Conservation (phyloP, 1,140 invertebrate species). For the Paramacrobiotus metropolitanus region DNA sequence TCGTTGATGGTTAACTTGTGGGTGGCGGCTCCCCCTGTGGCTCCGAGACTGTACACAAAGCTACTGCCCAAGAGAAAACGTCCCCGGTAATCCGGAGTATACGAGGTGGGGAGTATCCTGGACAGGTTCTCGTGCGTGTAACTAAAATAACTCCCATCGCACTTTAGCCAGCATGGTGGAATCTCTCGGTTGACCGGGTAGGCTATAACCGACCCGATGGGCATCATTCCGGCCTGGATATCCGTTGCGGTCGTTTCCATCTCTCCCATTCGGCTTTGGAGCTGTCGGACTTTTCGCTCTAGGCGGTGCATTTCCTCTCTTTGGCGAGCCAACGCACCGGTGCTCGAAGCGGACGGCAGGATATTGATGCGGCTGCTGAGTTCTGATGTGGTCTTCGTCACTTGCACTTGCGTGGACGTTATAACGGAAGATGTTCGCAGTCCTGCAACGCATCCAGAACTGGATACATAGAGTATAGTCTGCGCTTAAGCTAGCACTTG, state of each 20-base stretch:
- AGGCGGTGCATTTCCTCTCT: no score
- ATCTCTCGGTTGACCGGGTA: no score
- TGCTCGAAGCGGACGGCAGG: not conserved
- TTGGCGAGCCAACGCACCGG: not conserved
- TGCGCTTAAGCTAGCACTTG: no score
- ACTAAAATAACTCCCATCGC: no score
- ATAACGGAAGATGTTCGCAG: not conserved
- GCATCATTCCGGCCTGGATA: not conserved
- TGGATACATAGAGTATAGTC: no score
- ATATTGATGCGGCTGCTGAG: not conserved
- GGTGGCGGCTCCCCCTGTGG: not conserved
- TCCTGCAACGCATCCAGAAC: no score
- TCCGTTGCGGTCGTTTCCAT: not conserved
- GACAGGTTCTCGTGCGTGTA: no score
- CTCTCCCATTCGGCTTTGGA: not conserved
- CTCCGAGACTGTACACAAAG: not conserved
- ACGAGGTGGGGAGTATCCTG: no score
- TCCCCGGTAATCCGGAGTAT: not conserved
- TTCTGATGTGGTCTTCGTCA: not conserved
- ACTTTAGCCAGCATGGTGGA: no score
- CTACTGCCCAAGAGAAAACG: not conserved
- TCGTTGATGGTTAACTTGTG: not conserved
- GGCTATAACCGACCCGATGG: not conserved
- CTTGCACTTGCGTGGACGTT: not conserved
- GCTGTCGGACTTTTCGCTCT: no score